Conservation (phyloP, 2,113 vertebrate genomes). For the Sialia sialis region DNA sequence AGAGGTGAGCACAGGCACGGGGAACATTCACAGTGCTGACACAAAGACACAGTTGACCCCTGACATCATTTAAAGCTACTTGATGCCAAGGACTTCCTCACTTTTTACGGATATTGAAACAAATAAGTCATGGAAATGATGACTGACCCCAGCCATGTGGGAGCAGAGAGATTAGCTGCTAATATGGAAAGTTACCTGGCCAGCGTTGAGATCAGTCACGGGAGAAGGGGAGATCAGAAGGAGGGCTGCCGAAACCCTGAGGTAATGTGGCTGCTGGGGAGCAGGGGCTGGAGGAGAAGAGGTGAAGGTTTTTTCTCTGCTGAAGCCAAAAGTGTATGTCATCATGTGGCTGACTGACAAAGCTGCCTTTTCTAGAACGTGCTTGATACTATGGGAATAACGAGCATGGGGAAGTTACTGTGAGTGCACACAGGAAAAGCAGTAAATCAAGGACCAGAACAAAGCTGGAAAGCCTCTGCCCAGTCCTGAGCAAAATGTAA, state of each 20-base stretch:
- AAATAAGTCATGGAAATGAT: conserved; percentile 67
- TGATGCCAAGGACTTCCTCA: conserved; percentile 57
- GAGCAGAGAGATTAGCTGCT: conserved; percentile 66
- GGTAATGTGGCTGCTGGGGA: conserved; percentile 46
- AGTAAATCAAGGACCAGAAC: not conserved
- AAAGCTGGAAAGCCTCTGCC: not conserved
- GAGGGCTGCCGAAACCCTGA: conserved; percentile 14
- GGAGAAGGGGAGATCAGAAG: conserved; percentile 43
- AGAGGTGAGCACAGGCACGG: not conserved
- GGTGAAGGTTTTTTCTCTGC: conserved; percentile 1
- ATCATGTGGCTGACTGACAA: conserved; percentile 18
- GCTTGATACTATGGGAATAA: not conserved
- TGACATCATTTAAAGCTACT: conserved; percentile 51
- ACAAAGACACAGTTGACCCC: conserved; percentile 24
- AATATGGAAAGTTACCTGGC: conserved; percentile 71
- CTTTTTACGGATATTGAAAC: conserved; percentile 63
- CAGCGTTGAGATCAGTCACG: conserved; percentile 30
- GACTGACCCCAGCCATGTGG: conserved; percentile 37
- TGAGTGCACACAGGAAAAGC: not conserved
- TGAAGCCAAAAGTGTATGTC: conserved; percentile 40
- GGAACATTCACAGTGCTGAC: not conserved
- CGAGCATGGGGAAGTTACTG: not conserved
- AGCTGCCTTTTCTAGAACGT: not conserved
- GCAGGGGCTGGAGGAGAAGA: conserved; percentile 16
- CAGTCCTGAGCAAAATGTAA: not conserved